Base-by-base conservation (phyloP, 2,888 invertebrate genomes). In the Hesperia comma region DNA sequence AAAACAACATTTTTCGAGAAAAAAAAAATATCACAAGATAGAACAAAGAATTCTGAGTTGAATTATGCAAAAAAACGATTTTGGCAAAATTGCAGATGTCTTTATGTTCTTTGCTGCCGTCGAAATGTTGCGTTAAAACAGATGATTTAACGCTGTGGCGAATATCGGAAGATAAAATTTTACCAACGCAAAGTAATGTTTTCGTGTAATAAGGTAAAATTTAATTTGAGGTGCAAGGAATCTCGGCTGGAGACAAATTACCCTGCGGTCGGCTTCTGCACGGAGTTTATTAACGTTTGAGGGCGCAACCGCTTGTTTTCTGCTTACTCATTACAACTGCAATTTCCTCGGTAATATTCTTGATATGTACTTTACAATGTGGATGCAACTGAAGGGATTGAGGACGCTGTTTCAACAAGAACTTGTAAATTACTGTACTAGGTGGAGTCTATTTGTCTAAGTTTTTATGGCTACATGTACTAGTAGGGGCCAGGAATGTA, bases 211-310 rank as follows among this genome's bases (percentile, higher is more conserved):
- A 80, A 82, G 77, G 75, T 80, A 85, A 67, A 61, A 66, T 84
- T 83, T 85, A 85, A 88, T 87, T 88, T 86, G 81, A 81, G 79
- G 78, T 79, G 80, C 78, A 80, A 82, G 84, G 88, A 85, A 90
- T 89, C 79, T 82, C 82, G 81, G 83, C 85, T 81, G 82, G 85
- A 84, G 87, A 88, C 87, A 91, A 89, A 89, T 88, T 85, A 80
- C 82, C 71, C 81, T 80, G 86, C 83, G 80, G 82, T 77, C 71
- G 73, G 72, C 74, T 73, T 68, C 76, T 74, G 76, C 75, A 76
- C 81, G 61, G 69, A 56, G 68, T 70, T 71, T 80, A 87, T 87
- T 87, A 87, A 82, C 85, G 83, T 85, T 86, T 83, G 82, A 72
- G 71, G 69, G 66, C 51, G 67, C 68, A 67, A 62, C 68, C 64